phyloP scores from a whole-genome alignment of 2,888 invertebrate genomes.

The Cactoblastis cactorum region DNA sequence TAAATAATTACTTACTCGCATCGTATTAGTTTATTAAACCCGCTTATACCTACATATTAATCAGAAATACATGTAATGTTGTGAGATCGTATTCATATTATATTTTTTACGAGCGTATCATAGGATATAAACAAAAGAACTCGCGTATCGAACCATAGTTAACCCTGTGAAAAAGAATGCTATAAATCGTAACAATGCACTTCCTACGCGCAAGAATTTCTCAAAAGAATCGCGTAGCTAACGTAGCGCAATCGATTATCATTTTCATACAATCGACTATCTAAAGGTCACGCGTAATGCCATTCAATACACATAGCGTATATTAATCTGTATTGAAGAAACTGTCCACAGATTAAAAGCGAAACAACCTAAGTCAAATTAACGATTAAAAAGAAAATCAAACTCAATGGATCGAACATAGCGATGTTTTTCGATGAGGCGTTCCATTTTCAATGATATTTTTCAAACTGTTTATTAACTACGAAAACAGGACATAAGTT shows the following conservation, averaged over 20 bases:
- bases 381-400: slow-evolving; percentile 22
- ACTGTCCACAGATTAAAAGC: slow-evolving; percentile 42
- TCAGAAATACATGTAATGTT: too few species aligned
- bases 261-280: slow-evolving; percentile 71
- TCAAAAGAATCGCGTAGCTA: slow-evolving; percentile 55
- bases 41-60: too few species aligned
- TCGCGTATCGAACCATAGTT: slow-evolving; percentile 7
- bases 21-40: too few species aligned
- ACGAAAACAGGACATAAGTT: slow-evolving; percentile 38
- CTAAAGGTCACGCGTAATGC: slow-evolving; percentile 76
- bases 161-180: slow-evolving; percentile 14
- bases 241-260: slow-evolving; percentile 69
- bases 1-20: too few species aligned
- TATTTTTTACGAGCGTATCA: slow-evolving; percentile 1
- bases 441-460: slow-evolving; percentile 35
- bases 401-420: slow-evolving; percentile 27
- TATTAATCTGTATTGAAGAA: slow-evolving; percentile 61
- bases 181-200: slow-evolving; percentile 22
- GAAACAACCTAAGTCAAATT: slow-evolving; percentile 25
- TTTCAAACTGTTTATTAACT: slow-evolving; percentile 59
- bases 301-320: slow-evolving; percentile 58
- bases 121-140: slow-evolving; percentile 4
- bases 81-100: neutral
- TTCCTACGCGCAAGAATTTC: slow-evolving; percentile 39
- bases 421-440: slow-evolving; percentile 29